Evolutionary conservation across 1,140 invertebrate genomes (phyloP).

Genomic region (Cryptotermes secundus): DNA sequence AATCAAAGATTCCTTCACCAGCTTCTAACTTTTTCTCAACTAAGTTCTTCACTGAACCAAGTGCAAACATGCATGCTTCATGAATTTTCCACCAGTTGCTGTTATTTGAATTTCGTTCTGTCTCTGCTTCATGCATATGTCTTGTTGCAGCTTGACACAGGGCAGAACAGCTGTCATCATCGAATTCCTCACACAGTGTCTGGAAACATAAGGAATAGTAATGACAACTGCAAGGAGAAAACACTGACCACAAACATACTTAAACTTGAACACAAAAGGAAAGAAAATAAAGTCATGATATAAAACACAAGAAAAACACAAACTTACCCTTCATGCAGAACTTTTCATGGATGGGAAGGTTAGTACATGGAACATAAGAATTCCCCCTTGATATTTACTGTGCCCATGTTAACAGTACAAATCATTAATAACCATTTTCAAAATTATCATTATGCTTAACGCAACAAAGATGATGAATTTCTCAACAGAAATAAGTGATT

Average conservation of each 20-base stretch:
- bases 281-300: no score
- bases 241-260: neutral
- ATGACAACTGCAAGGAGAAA: neutral
- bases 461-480: no score
- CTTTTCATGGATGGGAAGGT: no score
- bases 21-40: conserved; percentile 57
- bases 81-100: conserved; percentile 74
- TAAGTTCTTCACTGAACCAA: conserved; percentile 57
- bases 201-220: conserved; percentile 42
- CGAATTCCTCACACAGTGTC: conserved; percentile 63
- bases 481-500: no score
- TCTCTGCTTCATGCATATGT: conserved; percentile 62
- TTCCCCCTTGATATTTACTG: no score
- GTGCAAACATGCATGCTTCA: conserved; percentile 70
- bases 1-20: conserved; percentile 63
- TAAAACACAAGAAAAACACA: no score
- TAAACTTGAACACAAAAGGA: no score
- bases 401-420: no score
- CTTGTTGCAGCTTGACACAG: conserved; percentile 63
- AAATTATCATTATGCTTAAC: no score
- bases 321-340: no score
- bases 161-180: conserved; percentile 58
- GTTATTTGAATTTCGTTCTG: conserved; percentile 52
- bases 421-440: no score
- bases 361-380: no score